Evolutionary conservation across 2,888 invertebrate genomes (phyloP), one percentile per base, ranked within the genome.

Genomic region (Agriopis marginaria): DNA sequence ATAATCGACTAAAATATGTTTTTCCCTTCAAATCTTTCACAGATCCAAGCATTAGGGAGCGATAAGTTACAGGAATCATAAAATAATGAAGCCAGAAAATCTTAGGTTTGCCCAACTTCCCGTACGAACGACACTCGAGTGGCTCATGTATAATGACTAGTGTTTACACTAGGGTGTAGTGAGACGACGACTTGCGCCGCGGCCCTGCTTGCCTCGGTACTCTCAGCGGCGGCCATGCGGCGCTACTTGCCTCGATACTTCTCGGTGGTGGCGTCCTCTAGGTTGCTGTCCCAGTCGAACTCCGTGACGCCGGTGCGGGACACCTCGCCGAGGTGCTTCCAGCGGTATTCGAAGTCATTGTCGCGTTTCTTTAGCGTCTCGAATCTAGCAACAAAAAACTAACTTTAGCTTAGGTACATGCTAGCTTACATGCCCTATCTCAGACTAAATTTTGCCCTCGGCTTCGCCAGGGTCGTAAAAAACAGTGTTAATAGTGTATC

Each of bases 281-380:
- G 95, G 82, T 97, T 96, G 89, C 96, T 97, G 89, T 97, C 97
- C 98, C 98, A 98, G 89, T 98, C 97, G 90, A 98, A 98, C 87
- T 97, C 97, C 66, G 97, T 97, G 77, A 96, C 97, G 73, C 96
- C 97, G 82, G 95, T 96, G 79, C 96, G 96, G 62, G 96, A 96
- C 78, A 98, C 95, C 85, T 97, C 97, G 64, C 98, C 98, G 75
- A 98, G 95, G 90, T 98, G 97, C 78, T 96, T 96, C 93, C 97
- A 98, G 79, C 98, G 96, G 86, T 96, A 96, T 76, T 96, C 96
- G 86, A 98, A 98, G 90, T 98, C 96, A 42, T 95, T 93, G 90
- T 98, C 98, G 73, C 97, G 96, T 80, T 96, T 96, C 90, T 97
- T 97, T 74, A 98, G 92, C 78, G 96, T 96, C 86, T 97, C 96